Evolutionary conservation across 2,797 vertebrate species (phyloP).

Genomic region (Oreochromis grahami): DNA sequence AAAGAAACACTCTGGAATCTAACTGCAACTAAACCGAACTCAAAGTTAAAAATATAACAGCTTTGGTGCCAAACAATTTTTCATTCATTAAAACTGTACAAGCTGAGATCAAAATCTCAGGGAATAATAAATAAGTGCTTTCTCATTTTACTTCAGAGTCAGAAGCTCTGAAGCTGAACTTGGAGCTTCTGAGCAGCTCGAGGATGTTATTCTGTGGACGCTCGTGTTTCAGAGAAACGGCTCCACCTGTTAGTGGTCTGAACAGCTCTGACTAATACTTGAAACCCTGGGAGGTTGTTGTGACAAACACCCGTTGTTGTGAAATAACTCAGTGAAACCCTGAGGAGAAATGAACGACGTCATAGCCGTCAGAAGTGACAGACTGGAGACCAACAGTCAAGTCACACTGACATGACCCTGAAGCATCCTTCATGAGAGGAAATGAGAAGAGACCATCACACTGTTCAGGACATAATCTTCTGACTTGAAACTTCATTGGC

Average conservation of each 20-base stretch:
- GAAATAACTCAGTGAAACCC: background rate
- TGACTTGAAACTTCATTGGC: background rate
- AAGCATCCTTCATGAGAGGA: background rate
- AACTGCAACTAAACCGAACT: background rate
- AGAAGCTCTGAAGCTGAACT: background rate
- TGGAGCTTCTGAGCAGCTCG: background rate
- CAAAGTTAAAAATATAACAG: background rate
- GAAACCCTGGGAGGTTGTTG: background rate
- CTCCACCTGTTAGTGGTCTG: rapidly evolving
- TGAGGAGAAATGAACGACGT: background rate
- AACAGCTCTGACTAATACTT: background rate
- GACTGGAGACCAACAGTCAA: background rate
- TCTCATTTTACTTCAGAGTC: background rate
- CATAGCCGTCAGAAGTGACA: background rate
- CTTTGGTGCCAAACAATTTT: background rate
- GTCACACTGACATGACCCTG: background rate
- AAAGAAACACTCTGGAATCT: background rate
- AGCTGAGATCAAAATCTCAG: background rate
- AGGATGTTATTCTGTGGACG: background rate
- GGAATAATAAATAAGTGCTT: background rate
- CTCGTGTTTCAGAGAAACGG: background rate
- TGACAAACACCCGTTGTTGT: background rate
- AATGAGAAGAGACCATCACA: background rate
- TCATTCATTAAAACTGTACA: background rate
- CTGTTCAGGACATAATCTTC: background rate